phyloP scores from a whole-genome alignment of 2,888 invertebrate species.

The Xanthia icteritia region DNA sequence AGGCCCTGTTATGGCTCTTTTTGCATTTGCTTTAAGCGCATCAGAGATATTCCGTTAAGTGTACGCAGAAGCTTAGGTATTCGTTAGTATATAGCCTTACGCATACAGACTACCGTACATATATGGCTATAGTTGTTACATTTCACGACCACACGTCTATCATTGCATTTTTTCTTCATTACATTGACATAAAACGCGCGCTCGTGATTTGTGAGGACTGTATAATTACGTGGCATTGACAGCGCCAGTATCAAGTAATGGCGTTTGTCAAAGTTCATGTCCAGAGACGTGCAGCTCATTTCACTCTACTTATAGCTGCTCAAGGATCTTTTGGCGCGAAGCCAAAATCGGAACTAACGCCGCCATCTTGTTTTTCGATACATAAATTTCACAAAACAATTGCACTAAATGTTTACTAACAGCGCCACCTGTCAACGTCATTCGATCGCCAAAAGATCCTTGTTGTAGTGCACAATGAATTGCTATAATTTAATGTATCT shows the following conservation, averaged over 20 bases:
- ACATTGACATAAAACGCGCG: not conserved
- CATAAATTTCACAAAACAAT: not conserved
- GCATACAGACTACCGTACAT: not conserved
- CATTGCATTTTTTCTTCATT: not conserved
- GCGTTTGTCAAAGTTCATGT: not conserved
- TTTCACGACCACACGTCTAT: not conserved
- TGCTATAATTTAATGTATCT: not conserved
- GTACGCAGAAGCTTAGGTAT: constrained; percentile 8
- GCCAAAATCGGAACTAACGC: not conserved
- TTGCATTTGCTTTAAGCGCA: constrained; percentile 6
- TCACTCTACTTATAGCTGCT: no score
- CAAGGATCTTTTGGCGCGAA: no score
- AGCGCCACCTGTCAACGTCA: not conserved
- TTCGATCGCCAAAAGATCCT: no score
- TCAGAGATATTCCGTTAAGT: constrained; percentile 7
- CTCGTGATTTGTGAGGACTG: not conserved
- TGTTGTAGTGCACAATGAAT: not conserved
- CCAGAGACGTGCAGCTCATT: not conserved
- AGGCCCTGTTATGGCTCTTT: not conserved
- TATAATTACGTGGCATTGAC: not conserved
- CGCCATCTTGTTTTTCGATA: not conserved
- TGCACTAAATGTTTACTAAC: not conserved
- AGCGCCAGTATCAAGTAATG: not conserved
- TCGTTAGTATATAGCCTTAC: not conserved
- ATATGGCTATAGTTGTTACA: no score